phyloP scores from a whole-genome alignment of 1,140 invertebrate genomes.

The Micrasema longulum region DNA sequence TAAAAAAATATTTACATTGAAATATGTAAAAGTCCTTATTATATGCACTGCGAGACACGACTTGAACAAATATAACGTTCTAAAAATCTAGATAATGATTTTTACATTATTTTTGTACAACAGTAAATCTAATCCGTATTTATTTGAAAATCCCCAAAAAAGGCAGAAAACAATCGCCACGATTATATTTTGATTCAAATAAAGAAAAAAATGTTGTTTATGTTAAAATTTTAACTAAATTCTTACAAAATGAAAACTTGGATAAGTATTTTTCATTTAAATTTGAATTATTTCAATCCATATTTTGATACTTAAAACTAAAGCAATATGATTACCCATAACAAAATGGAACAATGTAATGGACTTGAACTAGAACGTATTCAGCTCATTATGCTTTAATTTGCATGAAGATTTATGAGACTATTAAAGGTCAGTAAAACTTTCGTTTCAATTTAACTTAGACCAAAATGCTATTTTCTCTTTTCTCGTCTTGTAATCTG shows the following conservation, averaged over 20 bases:
- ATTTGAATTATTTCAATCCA: no score
- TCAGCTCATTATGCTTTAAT: slow-evolving; percentile 10
- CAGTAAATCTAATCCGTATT: no score
- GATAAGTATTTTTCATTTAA: no score
- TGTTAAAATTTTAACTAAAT: background rate
- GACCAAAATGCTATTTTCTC: slow-evolving; percentile 26
- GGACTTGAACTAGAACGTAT: slow-evolving; percentile 19
- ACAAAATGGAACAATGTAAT: slow-evolving; percentile 3
- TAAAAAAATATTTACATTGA: no score
- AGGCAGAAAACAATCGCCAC: background rate
- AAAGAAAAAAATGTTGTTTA: background rate
- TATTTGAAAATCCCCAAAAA: background rate
- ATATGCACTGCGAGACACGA: no score
- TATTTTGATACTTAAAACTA: background rate
- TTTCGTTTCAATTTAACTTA: slow-evolving; percentile 28
- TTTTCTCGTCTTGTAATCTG: background rate
- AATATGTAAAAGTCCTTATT: no score
- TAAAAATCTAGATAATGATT: no score
- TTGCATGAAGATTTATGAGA: slow-evolving; percentile 30
- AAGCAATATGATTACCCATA: no score
- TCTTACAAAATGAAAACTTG: background rate
- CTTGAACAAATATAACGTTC: no score
- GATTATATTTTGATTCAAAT: background rate
- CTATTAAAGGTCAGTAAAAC: slow-evolving; percentile 25
- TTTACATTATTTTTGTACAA: no score